These are phyloP conservation scores for Rhinopomastus cyanomelas DNA, from an alignment of 2,113 vertebrate species.

Conservation along the genomic window DNA sequence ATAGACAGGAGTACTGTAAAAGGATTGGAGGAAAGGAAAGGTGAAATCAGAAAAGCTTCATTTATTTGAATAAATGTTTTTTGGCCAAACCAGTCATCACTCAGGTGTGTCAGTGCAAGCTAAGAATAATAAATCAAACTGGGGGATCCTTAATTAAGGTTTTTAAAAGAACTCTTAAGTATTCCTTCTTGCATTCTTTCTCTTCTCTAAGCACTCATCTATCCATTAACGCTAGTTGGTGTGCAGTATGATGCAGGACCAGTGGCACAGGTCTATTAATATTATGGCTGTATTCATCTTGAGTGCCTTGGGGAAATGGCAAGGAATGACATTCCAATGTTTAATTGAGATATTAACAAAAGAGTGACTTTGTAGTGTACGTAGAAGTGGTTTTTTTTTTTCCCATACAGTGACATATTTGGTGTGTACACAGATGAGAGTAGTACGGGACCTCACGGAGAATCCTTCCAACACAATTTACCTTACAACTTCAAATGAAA, in stretches of 20 bases:
- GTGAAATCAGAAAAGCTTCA: not conserved
- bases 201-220: not conserved
- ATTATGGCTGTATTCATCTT: not conserved
- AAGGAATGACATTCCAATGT: not conserved
- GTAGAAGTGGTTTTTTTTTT: not conserved
- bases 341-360: not conserved
- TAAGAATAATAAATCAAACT: not conserved
- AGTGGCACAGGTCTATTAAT: not conserved
- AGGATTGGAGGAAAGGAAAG: not conserved
- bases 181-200: not conserved
- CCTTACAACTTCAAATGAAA: constrained; percentile 90
- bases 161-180: not conserved
- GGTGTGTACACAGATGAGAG: constrained; percentile 92
- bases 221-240: not conserved
- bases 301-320: not conserved
- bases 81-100: not conserved
- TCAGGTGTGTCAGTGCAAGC: not conserved
- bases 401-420: constrained; percentile 76
- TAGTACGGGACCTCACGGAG: constrained; percentile 74
- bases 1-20: not conserved
- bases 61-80: not conserved
- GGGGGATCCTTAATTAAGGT: not conserved
- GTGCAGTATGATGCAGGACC: not conserved
- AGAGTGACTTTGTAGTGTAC: not conserved
- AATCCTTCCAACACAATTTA: constrained; percentile 69